Base-by-base conservation (phyloP, 2,888 invertebrate genomes). In the Parnassius orleans region DNA sequence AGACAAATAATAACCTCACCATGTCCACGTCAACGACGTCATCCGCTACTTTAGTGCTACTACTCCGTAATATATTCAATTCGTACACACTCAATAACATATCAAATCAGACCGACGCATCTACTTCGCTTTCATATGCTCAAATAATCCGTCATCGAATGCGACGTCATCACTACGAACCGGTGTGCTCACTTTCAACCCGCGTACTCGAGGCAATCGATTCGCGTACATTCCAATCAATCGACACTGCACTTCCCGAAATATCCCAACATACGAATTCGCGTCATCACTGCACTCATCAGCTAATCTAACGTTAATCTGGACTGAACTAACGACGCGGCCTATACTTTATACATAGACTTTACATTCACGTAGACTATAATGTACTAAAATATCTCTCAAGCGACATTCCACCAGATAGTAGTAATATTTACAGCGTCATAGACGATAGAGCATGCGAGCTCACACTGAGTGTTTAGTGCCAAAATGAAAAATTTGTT, bases 381-480 rank as follows among this genome's bases (percentile, higher is more conserved):
- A 3, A 46, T 46, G 12, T 41, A 19, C n/a, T 42, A 24, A 24
- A n/a, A 12, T 11, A 46, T 12, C 46, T 46, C 10, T 48, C 11
- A 9, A 14, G 14, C 48, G 14, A 11, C 2, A 15, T 14, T 46
- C n/a, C 42, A 42, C n/a, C 14, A 9, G 44, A 43, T 2, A 15
- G 19, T 33, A 24, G 12, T 24, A 9, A 19, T 53, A 7, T 11
- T 10, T 5, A 2, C 12, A 10, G 43, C 1, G 51, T 15, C 33
- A 53, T n/a, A n/a, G n/a, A 47, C 12, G 42, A 33, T 33, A 33
- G n/a, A 68, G 68, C 65, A 68, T 69, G 72, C 69, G 74, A 72
- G 73, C 75, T 76, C 77, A 75, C 77, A 70, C 72, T 66, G 72
- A 72, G 72, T 71, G 65, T 69, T 68, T 65, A 59, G 65, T 68